These are phyloP conservation scores for Bursaphelenchus okinawaensis DNA, from an alignment of 2,888 invertebrate species.

Conservation along the genomic window DNA sequence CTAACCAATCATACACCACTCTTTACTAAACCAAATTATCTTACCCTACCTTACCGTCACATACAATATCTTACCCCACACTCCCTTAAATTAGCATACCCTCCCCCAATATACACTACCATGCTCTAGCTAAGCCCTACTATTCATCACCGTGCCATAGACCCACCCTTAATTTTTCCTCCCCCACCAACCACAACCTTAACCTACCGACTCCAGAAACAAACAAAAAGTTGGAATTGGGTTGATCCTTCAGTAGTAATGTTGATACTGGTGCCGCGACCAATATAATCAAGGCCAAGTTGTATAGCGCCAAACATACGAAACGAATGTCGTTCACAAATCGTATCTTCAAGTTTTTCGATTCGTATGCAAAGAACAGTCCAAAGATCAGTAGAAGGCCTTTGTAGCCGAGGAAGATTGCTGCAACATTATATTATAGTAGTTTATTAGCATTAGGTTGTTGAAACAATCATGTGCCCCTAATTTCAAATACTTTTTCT, in stretches of 20 bases:
- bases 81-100: too few species aligned
- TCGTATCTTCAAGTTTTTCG: constrained; percentile 84
- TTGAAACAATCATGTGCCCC: too few species aligned
- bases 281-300: constrained; percentile 91
- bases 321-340: constrained; percentile 97
- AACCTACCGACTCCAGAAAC: constrained; percentile 70
- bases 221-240: constrained; percentile 94
- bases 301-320: constrained; percentile 98
- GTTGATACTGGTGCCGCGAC: constrained; percentile 91
- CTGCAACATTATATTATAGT: constrained; percentile 63
- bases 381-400: constrained; percentile 93
- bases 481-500: too few species aligned
- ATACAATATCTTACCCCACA: too few species aligned
- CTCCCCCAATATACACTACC: too few species aligned
- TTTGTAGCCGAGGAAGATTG: constrained; percentile 91
- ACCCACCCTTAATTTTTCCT: constrained; percentile 16
- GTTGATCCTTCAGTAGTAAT: constrained; percentile 91
- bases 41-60: too few species aligned
- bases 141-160: too few species aligned
- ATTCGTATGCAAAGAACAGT: constrained; percentile 94
- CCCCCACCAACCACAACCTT: background rate
- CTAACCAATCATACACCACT: too few species aligned
- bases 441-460: too few species aligned
- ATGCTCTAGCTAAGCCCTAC: too few species aligned
- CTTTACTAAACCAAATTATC: too few species aligned